Percentiles rank a stretch among this genome's conserved stretches.
Conservation (phyloP, 2,113 vertebrate species). For the Camelus bactrianus region DNA sequence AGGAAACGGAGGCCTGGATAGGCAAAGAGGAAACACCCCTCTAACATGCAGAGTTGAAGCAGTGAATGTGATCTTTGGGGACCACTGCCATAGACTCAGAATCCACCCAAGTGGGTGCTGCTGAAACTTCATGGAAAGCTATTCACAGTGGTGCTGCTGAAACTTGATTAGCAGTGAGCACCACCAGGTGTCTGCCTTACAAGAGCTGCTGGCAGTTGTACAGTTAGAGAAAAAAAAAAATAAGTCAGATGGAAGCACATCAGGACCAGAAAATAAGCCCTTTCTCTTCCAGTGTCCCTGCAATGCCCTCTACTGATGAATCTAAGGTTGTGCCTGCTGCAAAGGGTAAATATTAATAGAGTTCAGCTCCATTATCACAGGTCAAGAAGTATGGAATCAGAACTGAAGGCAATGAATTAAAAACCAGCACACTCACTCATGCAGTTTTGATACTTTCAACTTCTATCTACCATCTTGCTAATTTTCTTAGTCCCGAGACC, state of each 20-base stretch:
- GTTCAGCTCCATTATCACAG: neutral
- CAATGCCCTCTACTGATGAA: neutral
- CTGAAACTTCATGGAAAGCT: neutral
- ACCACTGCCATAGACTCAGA: neutral
- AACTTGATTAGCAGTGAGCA: neutral
- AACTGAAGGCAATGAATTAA: neutral
- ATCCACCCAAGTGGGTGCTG: accelerated
- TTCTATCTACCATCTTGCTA: neutral
- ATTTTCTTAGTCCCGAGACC: neutral
- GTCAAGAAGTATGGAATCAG: neutral
- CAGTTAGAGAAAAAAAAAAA: neutral
- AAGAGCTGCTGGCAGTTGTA: neutral
- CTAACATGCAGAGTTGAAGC: neutral
- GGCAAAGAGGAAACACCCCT: neutral
- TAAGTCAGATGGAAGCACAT: neutral
- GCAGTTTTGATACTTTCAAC: neutral
- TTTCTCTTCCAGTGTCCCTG: neutral
- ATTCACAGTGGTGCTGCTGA: neutral
- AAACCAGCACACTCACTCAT: too few relatives aligned
- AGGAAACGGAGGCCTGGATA: neutral
- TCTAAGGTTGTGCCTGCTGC: neutral
- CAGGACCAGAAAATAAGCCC: neutral
- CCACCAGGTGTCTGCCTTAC: neutral
- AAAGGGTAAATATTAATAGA: neutral
- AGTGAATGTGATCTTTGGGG: neutral